Conservation (phyloP, 2,797 vertebrate genomes). For the Sebastes cheni region DNA sequence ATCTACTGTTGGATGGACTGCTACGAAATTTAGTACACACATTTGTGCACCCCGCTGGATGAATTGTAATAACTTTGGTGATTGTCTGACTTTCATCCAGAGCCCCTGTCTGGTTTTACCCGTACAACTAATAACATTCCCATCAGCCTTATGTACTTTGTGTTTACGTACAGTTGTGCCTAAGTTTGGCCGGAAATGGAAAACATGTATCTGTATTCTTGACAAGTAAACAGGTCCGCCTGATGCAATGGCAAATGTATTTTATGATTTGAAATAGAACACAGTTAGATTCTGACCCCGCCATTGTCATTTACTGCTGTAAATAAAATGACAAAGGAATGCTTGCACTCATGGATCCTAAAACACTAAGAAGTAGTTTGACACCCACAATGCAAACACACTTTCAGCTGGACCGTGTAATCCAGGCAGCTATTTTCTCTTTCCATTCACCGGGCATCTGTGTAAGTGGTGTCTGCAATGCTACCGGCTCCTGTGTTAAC, state of each 20-base stretch:
- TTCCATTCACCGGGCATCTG: conserved; percentile 35
- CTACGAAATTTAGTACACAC: neutral
- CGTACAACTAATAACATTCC: neutral
- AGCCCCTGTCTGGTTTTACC: too few species aligned
- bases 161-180: neutral
- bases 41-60: neutral
- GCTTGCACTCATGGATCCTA: conserved; percentile 14
- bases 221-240: neutral
- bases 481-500: conserved; percentile 48
- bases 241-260: neutral
- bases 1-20: neutral
- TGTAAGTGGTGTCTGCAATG: conserved; percentile 50
- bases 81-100: neutral
- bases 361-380: conserved; percentile 38
- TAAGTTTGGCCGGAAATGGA: neutral
- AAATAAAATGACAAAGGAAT: conserved; percentile 19
- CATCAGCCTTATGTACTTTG: neutral
- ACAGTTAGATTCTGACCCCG: neutral
- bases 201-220: neutral
- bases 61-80: neutral
- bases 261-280: neutral
- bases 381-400: conserved; percentile 60
- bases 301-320: neutral
- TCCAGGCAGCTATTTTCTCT: conserved; percentile 62
- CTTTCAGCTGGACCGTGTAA: conserved; percentile 59